phyloP scores from a whole-genome alignment of 2,888 invertebrate species.

The Dione juno region DNA sequence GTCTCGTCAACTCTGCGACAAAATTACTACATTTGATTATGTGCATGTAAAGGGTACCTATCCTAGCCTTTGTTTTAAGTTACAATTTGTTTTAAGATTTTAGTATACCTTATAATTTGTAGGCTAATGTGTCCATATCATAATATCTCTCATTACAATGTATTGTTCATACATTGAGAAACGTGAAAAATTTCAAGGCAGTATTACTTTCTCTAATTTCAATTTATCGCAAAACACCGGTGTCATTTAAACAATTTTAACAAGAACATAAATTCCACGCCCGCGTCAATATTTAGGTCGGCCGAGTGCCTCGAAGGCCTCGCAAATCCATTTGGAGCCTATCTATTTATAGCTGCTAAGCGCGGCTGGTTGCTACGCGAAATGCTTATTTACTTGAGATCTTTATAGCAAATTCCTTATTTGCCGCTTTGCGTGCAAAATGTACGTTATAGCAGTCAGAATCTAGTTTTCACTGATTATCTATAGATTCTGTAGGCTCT shows the following conservation, averaged over 20 bases:
- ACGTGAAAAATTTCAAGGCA: neutral
- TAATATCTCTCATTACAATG: neutral
- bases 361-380: constrained; percentile 40
- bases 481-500: constrained; percentile 16
- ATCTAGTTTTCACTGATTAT: constrained; percentile 25
- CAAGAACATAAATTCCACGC: constrained; percentile 44
- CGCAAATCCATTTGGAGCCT: constrained; percentile 47
- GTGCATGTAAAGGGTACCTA: no score
- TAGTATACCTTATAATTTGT: no score
- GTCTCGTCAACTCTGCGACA: neutral
- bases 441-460: constrained; percentile 33
- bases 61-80: no score
- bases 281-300: constrained; percentile 52
- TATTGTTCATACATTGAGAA: neutral
- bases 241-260: constrained; percentile 45
- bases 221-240: constrained; percentile 41
- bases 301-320: constrained; percentile 53
- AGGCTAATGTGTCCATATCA: neutral
- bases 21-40: neutral
- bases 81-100: no score
- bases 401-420: constrained; percentile 44
- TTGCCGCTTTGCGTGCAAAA: constrained; percentile 36
- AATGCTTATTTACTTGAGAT: constrained; percentile 47
- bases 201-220: constrained; percentile 40
- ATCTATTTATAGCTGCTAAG: constrained; percentile 50